Evolutionary conservation across 2,113 vertebrate species (phyloP), one percentile per base, ranked within the genome.

Genomic region (Trematocara zebra): DNA sequence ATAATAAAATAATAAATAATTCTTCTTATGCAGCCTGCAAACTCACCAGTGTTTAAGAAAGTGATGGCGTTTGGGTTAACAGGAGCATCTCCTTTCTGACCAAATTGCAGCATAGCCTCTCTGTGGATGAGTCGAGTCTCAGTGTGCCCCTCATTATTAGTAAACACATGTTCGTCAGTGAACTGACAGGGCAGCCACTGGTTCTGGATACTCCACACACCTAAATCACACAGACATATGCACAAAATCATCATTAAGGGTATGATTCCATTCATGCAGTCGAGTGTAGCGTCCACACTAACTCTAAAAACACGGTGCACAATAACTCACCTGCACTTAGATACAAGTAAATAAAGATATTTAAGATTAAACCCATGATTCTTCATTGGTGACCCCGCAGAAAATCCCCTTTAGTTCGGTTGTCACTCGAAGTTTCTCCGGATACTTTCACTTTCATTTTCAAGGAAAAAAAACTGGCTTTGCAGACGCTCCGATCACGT

Each of bases 371-470:
- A 17, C 4, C 37, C 94, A 95, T 94, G 28, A 6, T 72, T 18
- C 5, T 61, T 47, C 9, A 35, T 42, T 8, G 11, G 44, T 49
- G 28, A 54, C 8, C 11, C 6, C 6, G 4, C 11, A 20, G 8
- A 42, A 14, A 51, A 11, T 14, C 3, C 44, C 7, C 8, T 52
- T 28, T 26, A 14, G 51, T 3, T 52, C 23, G 57, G 78, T 42
- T 11, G 18, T 15, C 33, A 31, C 2, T 44, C 11, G 2, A 11
- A 52, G 4, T 2, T 78, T 20, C 1, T 64, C 5, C 5, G 2
- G 7, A 8, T 2, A 82, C 94, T 96, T 97, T 97, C 95, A 85
- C 92, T 97, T 97, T 97, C 95, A 78, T 11, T 96, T 96, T 7
- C 2, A 2, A 6, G 17, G 2, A 74, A 86, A 4, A 28, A 26